Conservation (phyloP, 2,113 vertebrate genomes). For the Anser brachyrhynchus region DNA sequence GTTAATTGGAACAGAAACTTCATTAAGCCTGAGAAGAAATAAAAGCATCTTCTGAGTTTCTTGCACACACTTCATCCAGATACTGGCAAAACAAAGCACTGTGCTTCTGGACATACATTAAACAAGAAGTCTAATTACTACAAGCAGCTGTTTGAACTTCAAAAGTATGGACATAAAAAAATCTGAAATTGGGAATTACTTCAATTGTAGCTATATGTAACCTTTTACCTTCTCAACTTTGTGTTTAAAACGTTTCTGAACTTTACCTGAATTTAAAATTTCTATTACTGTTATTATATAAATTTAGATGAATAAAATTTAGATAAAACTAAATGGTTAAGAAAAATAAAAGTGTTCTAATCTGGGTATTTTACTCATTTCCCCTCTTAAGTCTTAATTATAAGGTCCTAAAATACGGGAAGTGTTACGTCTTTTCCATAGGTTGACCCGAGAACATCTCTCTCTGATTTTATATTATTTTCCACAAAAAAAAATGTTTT, state of each 20-base stretch:
- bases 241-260: background rate
- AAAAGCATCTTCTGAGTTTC: background rate
- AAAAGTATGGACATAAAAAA: background rate
- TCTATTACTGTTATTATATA: background rate
- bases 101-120: fast-evolving
- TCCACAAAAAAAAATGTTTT: background rate
- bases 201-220: fast-evolving
- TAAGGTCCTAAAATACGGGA: background rate
- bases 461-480: background rate
- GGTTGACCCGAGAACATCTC: background rate
- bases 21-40: background rate
- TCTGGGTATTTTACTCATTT: background rate
- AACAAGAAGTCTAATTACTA: background rate
- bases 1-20: background rate
- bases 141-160: background rate
- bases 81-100: background rate
- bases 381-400: background rate
- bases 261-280: background rate
- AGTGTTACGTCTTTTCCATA: background rate
- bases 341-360: background rate
- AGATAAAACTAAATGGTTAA: background rate
- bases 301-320: background rate
- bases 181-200: background rate
- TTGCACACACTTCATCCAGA: background rate
- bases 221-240: background rate